Evolutionary conservation across 2,797 vertebrate genomes (phyloP).

Genomic region (Phoxinus dragarum): DNA sequence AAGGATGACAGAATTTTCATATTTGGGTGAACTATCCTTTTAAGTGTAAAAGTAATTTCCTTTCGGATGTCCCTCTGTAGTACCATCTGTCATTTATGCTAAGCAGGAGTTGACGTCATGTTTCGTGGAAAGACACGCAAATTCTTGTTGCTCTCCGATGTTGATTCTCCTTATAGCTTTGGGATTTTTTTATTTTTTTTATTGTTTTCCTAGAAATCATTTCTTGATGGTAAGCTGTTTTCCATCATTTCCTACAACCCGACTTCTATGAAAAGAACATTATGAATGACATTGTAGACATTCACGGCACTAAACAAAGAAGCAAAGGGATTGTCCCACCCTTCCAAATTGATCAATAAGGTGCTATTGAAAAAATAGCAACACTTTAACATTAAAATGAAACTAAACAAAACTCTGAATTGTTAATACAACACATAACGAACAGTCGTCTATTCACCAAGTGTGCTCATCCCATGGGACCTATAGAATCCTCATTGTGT

Average conservation of each 20-base stretch:
- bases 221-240: constrained; percentile 6
- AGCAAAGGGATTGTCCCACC: neutral
- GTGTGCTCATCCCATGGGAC: neutral
- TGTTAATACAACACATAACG: neutral
- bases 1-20: neutral
- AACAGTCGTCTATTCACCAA: neutral
- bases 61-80: neutral
- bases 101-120: neutral
- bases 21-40: neutral
- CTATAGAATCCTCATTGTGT: neutral
- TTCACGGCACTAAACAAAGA: neutral
- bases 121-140: constrained; percentile 10
- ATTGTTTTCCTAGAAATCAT: constrained; percentile 39
- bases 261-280: constrained; percentile 5
- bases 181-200: too few relatives aligned
- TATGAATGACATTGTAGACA: constrained; percentile 1
- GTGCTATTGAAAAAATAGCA: neutral
- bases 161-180: constrained; percentile 38
- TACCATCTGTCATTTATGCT: neutral
- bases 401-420: neutral
- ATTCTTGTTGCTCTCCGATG: constrained; percentile 34
- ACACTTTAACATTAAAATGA: neutral
- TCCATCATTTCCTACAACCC: neutral
- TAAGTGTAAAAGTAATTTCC: neutral
- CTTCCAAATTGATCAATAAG: neutral